A percentile compares a stretch with the other conserved stretches of the same genome.
These are phyloP conservation scores for Silurus lanzhouensis DNA, from an alignment of 2,797 vertebrate genomes.

Conservation along the genomic window DNA sequence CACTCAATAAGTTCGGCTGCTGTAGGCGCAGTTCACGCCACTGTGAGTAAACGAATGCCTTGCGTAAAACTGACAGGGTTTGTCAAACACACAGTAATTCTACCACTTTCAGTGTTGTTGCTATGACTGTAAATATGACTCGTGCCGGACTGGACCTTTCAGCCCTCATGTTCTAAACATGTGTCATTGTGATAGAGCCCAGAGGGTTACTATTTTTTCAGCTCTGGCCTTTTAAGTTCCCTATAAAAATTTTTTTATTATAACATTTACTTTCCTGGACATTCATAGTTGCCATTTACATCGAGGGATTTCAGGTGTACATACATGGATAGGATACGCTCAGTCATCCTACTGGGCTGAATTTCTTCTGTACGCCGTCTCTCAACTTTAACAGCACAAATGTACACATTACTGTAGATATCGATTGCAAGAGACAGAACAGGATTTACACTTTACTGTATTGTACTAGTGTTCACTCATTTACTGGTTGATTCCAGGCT, in stretches of 20 bases:
- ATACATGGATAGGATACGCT: background rate
- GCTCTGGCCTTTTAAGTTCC: constrained; percentile 37
- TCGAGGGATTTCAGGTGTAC: background rate
- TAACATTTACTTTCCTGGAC: constrained; percentile 31
- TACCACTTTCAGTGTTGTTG: constrained; percentile 35
- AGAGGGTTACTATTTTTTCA: constrained; percentile 50
- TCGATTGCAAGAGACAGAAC: no score
- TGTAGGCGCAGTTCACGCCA: background rate
- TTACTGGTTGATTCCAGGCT: no score
- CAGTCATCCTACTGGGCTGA: background rate
- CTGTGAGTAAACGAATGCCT: constrained; percentile 13
- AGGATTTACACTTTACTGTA: no score
- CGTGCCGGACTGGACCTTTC: constrained; percentile 38
- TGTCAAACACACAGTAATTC: constrained; percentile 47
- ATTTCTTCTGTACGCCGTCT: no score
- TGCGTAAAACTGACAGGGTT: constrained; percentile 24
- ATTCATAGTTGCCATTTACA: background rate
- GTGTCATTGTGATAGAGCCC: constrained; percentile 61
- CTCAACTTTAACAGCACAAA: no score
- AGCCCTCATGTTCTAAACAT: constrained; percentile 56
- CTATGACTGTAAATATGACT: constrained; percentile 30
- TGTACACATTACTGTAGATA: no score
- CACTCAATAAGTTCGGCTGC: background rate
- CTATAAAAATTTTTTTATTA: constrained; percentile 35
- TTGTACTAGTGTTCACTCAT: no score